Evolutionary conservation across 2,888 invertebrate genomes (phyloP).

Genomic region (Mamestra brassicae): DNA sequence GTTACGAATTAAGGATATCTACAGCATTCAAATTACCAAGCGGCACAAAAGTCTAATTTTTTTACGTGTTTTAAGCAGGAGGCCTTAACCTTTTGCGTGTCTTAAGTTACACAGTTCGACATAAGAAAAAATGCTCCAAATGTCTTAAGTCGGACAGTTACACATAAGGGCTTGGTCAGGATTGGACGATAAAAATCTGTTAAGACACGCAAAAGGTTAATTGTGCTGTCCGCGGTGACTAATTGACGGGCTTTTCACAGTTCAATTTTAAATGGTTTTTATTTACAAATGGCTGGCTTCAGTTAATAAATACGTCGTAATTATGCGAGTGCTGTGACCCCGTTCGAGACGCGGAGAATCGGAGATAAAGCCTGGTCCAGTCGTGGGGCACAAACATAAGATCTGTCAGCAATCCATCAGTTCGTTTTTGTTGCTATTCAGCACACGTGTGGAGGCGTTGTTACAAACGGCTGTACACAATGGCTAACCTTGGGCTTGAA

Average conservation of each 20-base stretch:
- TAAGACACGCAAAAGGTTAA: too few relatives aligned
- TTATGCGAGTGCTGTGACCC: constrained; percentile 63
- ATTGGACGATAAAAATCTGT: too few relatives aligned
- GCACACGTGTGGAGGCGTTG: constrained; percentile 71
- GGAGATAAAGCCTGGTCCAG: constrained; percentile 60
- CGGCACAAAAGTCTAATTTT: constrained; percentile 10
- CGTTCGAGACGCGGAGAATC: constrained; percentile 42
- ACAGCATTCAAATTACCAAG: constrained; percentile 9
- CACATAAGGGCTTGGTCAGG: too few relatives aligned
- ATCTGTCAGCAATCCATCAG: constrained; percentile 74
- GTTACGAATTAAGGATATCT: neutral
- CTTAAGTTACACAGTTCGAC: too few relatives aligned
- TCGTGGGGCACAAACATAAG: constrained; percentile 54
- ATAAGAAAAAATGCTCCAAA: too few relatives aligned
- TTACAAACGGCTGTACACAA: constrained; percentile 72
- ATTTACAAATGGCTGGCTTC: constrained; percentile 46
- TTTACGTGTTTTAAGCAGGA: constrained; percentile 14
- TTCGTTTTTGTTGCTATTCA: constrained; percentile 73
- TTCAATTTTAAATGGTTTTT: constrained; percentile 48
- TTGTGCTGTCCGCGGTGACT: constrained; percentile 24
- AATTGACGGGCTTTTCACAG: constrained; percentile 28
- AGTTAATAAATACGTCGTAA: constrained; percentile 56
- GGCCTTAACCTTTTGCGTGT: too few relatives aligned
- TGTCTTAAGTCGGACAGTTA: too few relatives aligned
- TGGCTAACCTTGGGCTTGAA: constrained; percentile 73